A percentile compares a stretch with the other conserved stretches of the same genome.
Conservation (phyloP, 2,113 vertebrate genomes). For the Nerophis lumbriciformis region DNA sequence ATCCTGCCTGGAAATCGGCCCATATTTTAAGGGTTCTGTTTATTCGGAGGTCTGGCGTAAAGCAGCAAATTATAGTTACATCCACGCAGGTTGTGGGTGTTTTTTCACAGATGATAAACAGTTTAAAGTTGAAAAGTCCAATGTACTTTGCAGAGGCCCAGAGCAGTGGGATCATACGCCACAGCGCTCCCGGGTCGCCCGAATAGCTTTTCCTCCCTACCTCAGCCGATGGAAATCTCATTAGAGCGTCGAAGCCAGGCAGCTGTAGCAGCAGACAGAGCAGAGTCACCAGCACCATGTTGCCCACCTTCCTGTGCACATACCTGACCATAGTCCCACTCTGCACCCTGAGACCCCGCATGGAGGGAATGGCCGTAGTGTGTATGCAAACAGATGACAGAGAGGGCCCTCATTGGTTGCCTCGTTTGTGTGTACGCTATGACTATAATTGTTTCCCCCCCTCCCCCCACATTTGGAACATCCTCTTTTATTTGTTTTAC, state of each 20-base stretch:
- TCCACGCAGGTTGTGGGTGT: constrained; percentile 7
- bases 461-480: background rate
- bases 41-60: constrained; percentile 8
- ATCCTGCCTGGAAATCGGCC: background rate
- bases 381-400: constrained; percentile 44
- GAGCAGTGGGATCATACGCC: constrained; percentile 35
- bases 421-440: background rate
- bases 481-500: background rate
- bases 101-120: constrained; percentile 40
- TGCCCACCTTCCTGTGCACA: constrained; percentile 38
- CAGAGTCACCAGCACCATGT: constrained; percentile 52
- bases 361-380: constrained; percentile 20
- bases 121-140: constrained; percentile 63
- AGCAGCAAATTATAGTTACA: constrained; percentile 8
- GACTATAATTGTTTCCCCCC: constrained; percentile 4
- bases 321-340: constrained; percentile 28
- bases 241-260: constrained; percentile 41
- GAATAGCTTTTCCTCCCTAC: constrained; percentile 55
- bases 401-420: background rate
- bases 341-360: constrained; percentile 17
- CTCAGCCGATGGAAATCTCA: constrained; percentile 56
- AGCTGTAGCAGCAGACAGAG: constrained; percentile 51
- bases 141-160: constrained; percentile 60
- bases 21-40: constrained; percentile 3
- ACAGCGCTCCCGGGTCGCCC: constrained; percentile 26